Evolutionary conservation across 1,140 invertebrate species (phyloP).

Genomic region (Drosophila santomea): DNA sequence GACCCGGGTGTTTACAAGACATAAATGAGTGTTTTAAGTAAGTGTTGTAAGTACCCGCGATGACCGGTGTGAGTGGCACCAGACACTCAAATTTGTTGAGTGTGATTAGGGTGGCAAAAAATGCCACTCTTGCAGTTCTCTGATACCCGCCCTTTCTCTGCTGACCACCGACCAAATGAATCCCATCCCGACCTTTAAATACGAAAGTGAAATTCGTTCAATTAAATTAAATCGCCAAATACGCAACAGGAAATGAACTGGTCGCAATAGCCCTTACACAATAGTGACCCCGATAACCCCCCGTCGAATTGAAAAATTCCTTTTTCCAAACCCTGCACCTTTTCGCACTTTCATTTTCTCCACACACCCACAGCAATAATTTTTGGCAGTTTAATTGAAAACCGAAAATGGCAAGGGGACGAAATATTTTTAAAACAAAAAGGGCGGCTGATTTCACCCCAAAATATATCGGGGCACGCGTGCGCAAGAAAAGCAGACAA

Average conservation of each 20-base stretch:
- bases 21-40: too few species aligned
- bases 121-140: too few species aligned
- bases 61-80: too few species aligned
- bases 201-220: constrained; percentile 15
- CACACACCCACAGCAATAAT: constrained; percentile 32
- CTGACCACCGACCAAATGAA: background rate
- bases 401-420: constrained; percentile 23
- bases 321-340: background rate
- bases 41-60: too few species aligned
- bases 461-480: constrained; percentile 35
- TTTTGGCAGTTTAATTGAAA: constrained; percentile 62
- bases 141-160: background rate
- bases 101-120: too few species aligned
- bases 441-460: background rate
- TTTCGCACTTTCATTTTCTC: background rate
- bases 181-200: constrained; percentile 13
- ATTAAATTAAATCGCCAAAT: constrained; percentile 39
- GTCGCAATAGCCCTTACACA: constrained; percentile 31
- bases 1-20: too few species aligned
- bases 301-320: background rate
- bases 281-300: constrained; percentile 14
- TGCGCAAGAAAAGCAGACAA: constrained; percentile 50
- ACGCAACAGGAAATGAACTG: constrained; percentile 39
- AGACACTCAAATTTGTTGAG: too few species aligned
- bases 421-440: constrained; percentile 25